Conservation (phyloP, 1,140 invertebrate species). For the Pogonus chalceus region DNA sequence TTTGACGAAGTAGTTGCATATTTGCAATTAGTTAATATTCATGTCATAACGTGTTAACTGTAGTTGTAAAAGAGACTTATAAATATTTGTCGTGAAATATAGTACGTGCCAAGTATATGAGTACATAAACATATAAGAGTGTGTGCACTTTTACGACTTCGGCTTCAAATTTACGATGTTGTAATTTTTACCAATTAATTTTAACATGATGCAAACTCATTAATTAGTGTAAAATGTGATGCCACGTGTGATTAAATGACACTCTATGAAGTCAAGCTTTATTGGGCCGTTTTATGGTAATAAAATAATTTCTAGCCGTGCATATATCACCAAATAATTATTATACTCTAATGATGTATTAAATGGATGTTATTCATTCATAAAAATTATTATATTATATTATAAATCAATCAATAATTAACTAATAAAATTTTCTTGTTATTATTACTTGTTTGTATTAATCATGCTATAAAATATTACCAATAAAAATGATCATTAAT, state of each 20-base stretch:
- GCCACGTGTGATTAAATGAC: not conserved
- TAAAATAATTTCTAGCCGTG: not conserved
- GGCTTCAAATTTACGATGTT: not conserved
- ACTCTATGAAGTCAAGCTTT: not conserved
- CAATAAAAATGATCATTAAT: too few species aligned
- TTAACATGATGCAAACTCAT: not conserved
- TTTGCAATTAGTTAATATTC: conserved; percentile 3
- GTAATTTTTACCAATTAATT: conserved; percentile 4
- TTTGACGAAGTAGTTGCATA: not conserved
- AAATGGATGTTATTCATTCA: too few species aligned
- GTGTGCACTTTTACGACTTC: not conserved
- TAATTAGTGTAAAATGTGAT: conserved; percentile 1
- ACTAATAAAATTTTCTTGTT: too few species aligned
- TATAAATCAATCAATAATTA: too few species aligned
- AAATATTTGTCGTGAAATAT: not conserved
- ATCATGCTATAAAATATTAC: too few species aligned
- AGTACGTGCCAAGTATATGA: not conserved
- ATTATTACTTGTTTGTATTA: too few species aligned
- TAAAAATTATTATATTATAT: too few species aligned
- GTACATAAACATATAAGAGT: not conserved
- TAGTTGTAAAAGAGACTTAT: conserved; percentile 1
- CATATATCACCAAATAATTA: not conserved
- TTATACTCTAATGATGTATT: too few species aligned
- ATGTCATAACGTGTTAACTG: not conserved
- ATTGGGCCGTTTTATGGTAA: not conserved